Base-by-base conservation (phyloP, 2,888 invertebrate species). In the Epinotia nisella region DNA sequence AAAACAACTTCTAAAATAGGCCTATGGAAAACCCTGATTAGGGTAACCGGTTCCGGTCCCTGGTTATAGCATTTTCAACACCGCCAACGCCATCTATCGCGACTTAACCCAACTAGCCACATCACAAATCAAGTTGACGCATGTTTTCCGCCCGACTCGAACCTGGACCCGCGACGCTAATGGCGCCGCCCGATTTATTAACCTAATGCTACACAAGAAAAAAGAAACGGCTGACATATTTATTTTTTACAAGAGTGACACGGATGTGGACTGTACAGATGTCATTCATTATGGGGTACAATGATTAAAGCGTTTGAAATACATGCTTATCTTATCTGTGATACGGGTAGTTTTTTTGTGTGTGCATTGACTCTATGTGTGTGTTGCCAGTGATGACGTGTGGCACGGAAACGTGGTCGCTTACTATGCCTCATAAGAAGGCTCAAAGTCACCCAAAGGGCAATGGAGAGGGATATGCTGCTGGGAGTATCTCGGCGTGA, bases 121-220 rank as follows among this genome's bases (percentile, higher is more conserved):
- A n/a, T 45, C 45, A 61, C 61, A 61, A 61, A 61, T 61, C 61
- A 61, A 21, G 9, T 61, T 61, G 61, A 61, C 45, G 61, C 41
- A 61, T 61, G 61, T 45, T 61, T 61, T 61, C 61, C 61, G 61
- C 21, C 45, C 15, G 61, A 24, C 45, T 21, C 61, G 45, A 45
- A 45, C 61, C 21, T 61, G 61, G 21, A 2, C 15, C 9, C 58
- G 29, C 29, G 21, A 21, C 21, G 15, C 39, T 39, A 21, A 61
- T 45, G 61, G 61, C 45, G 61, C 61, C 61, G 45, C 10, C 45
- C 61, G 61, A 61, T 61, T 61, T 61, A 61, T 61, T 61, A 61
- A 61, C 61, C 21, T 45, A 45, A 61, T 61, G 61, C 21, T 45
- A 45, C 29, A 9, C 2, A 13, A 9, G 2, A 21, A n/a, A 21